Base-by-base conservation (phyloP, 2,113 vertebrate genomes). In the Takifugu flavidus region DNA sequence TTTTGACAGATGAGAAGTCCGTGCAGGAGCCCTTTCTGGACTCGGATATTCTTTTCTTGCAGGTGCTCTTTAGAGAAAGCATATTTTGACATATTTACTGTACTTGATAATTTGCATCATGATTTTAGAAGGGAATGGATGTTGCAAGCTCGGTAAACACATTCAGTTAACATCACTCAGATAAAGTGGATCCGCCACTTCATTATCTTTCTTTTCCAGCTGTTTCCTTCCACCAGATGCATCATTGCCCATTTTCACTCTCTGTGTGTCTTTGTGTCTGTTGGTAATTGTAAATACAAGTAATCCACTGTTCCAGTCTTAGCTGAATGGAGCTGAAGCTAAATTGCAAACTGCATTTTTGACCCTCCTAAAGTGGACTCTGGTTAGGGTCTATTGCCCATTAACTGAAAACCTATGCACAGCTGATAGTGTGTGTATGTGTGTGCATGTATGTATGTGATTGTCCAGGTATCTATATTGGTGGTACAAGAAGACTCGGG, bases 401-500 rank as follows among this genome's bases (percentile, higher is more conserved):
- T 39, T 39, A 39, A 39, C 34, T 1, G 8, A 20, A 20, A 20
- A 20, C 20, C 20, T 20, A 27, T 52, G 49, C 12, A 53, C 26
- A 13, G 1, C 5, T 25, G 14, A 54, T 5, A 0, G 27, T 4
- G 11, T 53, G 7, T 42, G 14, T 45, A 4, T 15, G 14, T 15
- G 44, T 45, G 44, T 45, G 34, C 3, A 8, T 25, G 5, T 56
- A 2, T 49, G 0, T 43, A 0, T 74, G 52, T 84, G 50, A 72
- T 50, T n/a, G 13, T 49, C 10, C 65, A 98, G 97, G 77, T 99
- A 99, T 85, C 88, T 98, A 12, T 92, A 87, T 59, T 99, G 95
- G 95, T 98, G 96, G 95, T 90, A 94, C 84, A 92, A 83, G 85
- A 98, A 95, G 85, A 98, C 95, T 0, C 84, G 85, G 45, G 88